Percentiles rank a stretch among this genome's conserved stretches.
Conservation (phyloP, 1,140 invertebrate genomes). For the Drosophila nigrodunni region DNA sequence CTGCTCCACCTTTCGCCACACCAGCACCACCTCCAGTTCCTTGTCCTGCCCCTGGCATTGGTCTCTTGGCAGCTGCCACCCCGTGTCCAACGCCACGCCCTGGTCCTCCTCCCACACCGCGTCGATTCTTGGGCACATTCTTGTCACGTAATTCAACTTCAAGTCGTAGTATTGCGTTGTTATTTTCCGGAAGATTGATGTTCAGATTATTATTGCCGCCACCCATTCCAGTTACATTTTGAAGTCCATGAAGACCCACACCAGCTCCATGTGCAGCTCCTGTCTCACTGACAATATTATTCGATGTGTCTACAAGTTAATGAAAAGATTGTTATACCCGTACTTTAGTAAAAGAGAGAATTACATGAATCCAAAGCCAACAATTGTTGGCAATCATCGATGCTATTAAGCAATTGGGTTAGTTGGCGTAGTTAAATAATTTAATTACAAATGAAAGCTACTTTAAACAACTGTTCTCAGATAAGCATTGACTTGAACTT, state of each 20-base stretch:
- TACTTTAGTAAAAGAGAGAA: background rate
- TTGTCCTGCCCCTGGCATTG: background rate
- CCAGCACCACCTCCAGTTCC: conserved; percentile 15
- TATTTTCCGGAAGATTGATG: conserved; percentile 83
- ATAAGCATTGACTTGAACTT: no score
- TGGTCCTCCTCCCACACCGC: conserved; percentile 47
- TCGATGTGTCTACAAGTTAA: conserved; percentile 73
- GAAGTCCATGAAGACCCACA: conserved; percentile 33
- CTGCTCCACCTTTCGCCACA: conserved; percentile 7
- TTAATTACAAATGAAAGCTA: no score
- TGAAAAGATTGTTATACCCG: conserved; percentile 25
- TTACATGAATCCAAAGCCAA: background rate
- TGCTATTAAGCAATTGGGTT: no score
- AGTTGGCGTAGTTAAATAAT: no score
- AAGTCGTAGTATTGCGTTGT: conserved; percentile 83
- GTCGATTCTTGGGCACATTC: conserved; percentile 82
- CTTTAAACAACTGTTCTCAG: no score
- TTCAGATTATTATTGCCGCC: conserved; percentile 84
- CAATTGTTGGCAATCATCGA: background rate
- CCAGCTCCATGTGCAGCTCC: conserved; percentile 8
- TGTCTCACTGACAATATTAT: conserved; percentile 57
- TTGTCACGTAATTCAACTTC: conserved; percentile 85
- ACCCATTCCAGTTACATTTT: conserved; percentile 7
- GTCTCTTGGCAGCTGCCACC: conserved; percentile 32
- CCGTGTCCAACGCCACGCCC: conserved; percentile 44